A percentile compares a stretch with the other conserved stretches of the same genome.
Evolutionary conservation across 2,888 invertebrate genomes (phyloP).

Genomic region (Serrognathus titanus): DNA sequence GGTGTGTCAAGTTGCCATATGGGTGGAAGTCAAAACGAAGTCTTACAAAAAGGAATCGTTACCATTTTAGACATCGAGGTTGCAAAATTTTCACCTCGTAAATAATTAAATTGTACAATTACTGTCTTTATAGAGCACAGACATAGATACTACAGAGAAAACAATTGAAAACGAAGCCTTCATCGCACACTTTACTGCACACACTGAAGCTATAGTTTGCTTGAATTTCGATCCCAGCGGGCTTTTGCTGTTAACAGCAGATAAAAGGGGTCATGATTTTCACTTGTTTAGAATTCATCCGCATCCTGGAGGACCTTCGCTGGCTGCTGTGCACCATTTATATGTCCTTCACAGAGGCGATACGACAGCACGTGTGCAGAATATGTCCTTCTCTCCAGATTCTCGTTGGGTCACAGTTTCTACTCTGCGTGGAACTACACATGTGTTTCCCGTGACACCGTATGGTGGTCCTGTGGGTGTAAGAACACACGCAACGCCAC

Average conservation of each 20-base stretch:
- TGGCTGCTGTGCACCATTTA: constrained; percentile 90
- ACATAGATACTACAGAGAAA: constrained; percentile 29
- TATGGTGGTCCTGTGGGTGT: constrained; percentile 91
- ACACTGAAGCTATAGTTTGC: constrained; percentile 84
- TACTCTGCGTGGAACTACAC: constrained; percentile 94
- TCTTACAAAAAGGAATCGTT: constrained; percentile 81
- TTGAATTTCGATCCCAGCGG: constrained; percentile 90
- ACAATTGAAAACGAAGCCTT: constrained; percentile 63
- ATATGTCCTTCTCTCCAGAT: constrained; percentile 86
- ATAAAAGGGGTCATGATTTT: constrained; percentile 91
- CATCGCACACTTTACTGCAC: constrained; percentile 84
- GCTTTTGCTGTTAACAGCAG: constrained; percentile 84
- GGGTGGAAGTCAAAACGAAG: constrained; percentile 45
- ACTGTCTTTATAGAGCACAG: constrained; percentile 25
- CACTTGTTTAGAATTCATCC: constrained; percentile 93
- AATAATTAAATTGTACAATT: neutral
- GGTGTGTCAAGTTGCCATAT: constrained; percentile 33
- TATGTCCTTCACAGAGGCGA: constrained; percentile 94
- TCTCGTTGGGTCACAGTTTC: constrained; percentile 96
- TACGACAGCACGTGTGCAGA: constrained; percentile 92
- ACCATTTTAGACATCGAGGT: constrained; percentile 84
- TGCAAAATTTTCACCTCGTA: constrained; percentile 2
- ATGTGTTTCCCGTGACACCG: constrained; percentile 94
- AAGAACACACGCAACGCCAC: constrained; percentile 90
- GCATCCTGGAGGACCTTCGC: constrained; percentile 75